phyloP scores from a whole-genome alignment of 2,888 invertebrate genomes.

The Heteromurus nitidus region DNA sequence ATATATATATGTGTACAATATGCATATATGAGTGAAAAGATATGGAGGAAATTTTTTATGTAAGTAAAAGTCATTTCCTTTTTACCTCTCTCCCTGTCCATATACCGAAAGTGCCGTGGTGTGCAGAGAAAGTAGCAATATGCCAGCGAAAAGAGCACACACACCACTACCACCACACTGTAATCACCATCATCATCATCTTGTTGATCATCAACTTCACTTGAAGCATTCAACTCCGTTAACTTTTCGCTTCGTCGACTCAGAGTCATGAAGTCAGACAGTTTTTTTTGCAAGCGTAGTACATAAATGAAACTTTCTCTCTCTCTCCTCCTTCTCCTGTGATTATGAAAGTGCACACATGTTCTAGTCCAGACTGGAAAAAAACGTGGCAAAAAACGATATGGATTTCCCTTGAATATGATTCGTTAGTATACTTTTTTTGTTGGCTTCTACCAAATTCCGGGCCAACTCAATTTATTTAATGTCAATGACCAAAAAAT shows the following conservation, averaged over 20 bases:
- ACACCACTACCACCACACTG: background rate
- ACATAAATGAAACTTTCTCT: no score
- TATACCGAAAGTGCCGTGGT: background rate
- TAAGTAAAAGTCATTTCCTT: conserved; percentile 35
- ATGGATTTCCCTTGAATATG: no score
- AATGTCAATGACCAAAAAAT: conserved; percentile 37
- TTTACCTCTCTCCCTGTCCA: background rate
- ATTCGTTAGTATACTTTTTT: background rate
- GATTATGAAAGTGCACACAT: no score
- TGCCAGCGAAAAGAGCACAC: no score
- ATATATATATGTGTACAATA: no score
- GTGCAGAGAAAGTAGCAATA: no score
- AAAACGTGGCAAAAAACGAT: conserved; percentile 6
- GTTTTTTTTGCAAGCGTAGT: no score
- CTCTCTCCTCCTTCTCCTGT: no score
- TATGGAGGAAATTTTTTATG: background rate
- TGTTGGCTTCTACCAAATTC: background rate
- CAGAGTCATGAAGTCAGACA: background rate
- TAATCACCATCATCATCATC: conserved; percentile 31
- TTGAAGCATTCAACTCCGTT: background rate
- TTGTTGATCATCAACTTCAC: background rate
- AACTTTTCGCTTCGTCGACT: conserved; percentile 3
- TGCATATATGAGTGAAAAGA: no score
- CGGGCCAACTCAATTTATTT: conserved; percentile 4
- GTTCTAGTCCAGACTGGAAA: no score